phyloP scores from a whole-genome alignment of 37 sponge, comb jelly and placozoan genomes.

The Haliclona indistincta region DNA sequence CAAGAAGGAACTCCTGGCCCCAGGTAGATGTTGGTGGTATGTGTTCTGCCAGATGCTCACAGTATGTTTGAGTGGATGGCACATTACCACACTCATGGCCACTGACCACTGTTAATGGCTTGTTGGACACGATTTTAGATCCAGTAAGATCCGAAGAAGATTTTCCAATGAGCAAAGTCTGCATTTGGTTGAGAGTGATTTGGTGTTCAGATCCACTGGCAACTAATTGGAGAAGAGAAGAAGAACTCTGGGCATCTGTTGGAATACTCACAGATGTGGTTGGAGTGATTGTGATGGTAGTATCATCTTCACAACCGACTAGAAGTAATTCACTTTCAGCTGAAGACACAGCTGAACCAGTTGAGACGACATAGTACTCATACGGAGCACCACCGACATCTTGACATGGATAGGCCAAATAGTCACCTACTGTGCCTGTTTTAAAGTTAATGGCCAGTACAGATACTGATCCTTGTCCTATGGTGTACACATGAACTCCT shows the following conservation, averaged over 20 bases:
- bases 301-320: background rate
- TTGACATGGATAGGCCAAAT: no score
- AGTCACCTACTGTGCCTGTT: no score
- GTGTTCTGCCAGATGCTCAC: background rate
- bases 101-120: slow-evolving; percentile 4
- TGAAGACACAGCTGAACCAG: no score
- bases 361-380: no score
- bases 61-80: background rate
- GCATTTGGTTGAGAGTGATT: background rate
- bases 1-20: background rate
- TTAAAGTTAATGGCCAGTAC: no score
- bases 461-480: no score
- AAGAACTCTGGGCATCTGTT: background rate
- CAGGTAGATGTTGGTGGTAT: background rate
- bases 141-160: background rate
- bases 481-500: no score
- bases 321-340: no score
- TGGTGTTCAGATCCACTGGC: background rate
- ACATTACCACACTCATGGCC: background rate
- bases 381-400: no score
- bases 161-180: background rate
- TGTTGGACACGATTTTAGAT: slow-evolving; percentile 3
- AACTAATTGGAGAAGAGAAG: background rate
- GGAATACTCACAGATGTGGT: background rate
- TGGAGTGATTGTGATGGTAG: background rate